phyloP scores from a whole-genome alignment of 2,113 vertebrate genomes.

The Hippoglossus stenolepis region DNA sequence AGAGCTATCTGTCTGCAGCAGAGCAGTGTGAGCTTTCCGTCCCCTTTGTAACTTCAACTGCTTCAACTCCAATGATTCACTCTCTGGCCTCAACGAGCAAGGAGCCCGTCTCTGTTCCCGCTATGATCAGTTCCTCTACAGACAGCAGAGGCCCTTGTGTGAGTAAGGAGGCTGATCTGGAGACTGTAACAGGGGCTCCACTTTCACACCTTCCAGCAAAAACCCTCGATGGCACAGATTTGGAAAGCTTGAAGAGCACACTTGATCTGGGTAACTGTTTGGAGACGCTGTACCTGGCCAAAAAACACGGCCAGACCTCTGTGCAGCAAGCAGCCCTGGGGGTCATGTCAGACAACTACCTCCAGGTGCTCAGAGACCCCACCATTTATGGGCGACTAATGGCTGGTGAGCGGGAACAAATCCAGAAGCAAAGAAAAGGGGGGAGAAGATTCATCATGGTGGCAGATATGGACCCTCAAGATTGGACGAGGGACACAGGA shows the following conservation, averaged over 20 bases:
- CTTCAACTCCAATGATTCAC: neutral
- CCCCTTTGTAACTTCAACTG: conserved; percentile 48
- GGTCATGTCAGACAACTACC: conserved; percentile 93
- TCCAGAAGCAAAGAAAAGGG: conserved; percentile 81
- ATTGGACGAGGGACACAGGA: conserved; percentile 55
- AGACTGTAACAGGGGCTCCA: conserved; percentile 64
- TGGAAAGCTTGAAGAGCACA: conserved; percentile 72
- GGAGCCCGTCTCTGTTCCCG: conserved; percentile 31
- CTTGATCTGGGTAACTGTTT: conserved; percentile 92
- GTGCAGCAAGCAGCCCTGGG: conserved; percentile 84
- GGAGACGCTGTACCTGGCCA: conserved; percentile 84
- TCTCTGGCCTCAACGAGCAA: neutral
- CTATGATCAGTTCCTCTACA: conserved; percentile 20
- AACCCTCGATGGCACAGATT: conserved; percentile 47
- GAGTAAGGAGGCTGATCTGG: conserved; percentile 22
- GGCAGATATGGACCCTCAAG: conserved; percentile 84
- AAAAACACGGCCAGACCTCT: conserved; percentile 77
- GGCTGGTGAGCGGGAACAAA: conserved; percentile 85
- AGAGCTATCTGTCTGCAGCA: conserved; percentile 82
- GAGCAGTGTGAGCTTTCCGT: conserved; percentile 81
- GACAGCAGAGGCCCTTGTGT: conserved; percentile 22
- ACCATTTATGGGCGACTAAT: conserved; percentile 86
- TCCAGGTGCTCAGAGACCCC: conserved; percentile 88
- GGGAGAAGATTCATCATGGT: conserved; percentile 84
- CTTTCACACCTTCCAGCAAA: conserved; percentile 68